These are phyloP conservation scores for Calliphora vicina DNA, from an alignment of 1,140 invertebrate species.

Conservation along the genomic window DNA sequence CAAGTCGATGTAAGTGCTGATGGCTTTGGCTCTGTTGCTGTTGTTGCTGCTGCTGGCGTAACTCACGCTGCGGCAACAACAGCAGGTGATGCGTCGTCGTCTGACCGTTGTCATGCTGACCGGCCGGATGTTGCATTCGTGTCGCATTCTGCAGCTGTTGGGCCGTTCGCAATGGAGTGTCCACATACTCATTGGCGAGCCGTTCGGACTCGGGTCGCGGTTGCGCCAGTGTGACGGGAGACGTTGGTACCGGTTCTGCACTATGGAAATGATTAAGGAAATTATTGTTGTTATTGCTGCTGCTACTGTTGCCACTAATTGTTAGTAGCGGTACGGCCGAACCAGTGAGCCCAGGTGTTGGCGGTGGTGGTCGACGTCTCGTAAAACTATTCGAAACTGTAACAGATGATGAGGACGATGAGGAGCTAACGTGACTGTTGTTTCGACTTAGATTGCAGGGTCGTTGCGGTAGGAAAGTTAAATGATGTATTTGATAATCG, in stretches of 20 bases:
- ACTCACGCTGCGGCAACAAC: conserved; percentile 54
- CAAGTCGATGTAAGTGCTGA: conserved; percentile 48
- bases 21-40: conserved; percentile 50
- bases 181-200: conserved; percentile 84
- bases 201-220: conserved; percentile 80
- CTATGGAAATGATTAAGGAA: conserved; percentile 62
- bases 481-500: conserved; percentile 59
- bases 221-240: conserved; percentile 70
- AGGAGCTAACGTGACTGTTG: conserved; percentile 50
- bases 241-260: conserved; percentile 54
- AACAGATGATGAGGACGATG: conserved; percentile 62
- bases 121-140: conserved; percentile 54
- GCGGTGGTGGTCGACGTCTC: conserved; percentile 55
- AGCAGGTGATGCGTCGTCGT: conserved; percentile 60
- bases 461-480: conserved; percentile 58
- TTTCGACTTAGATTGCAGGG: conserved; percentile 54
- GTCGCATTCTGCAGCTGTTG: conserved; percentile 55
- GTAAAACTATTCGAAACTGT: conserved; percentile 60
- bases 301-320: conserved; percentile 28
- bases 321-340: conserved; percentile 36
- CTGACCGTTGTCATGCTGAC: conserved; percentile 58
- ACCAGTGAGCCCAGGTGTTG: conserved; percentile 50
- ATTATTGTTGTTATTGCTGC: conserved; percentile 55
- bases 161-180: conserved; percentile 73
- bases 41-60: conserved; percentile 43